Percentiles rank a stretch among this genome's conserved stretches.
Conservation (phyloP, 2,113 vertebrate genomes). For the Trichechus manatus region DNA sequence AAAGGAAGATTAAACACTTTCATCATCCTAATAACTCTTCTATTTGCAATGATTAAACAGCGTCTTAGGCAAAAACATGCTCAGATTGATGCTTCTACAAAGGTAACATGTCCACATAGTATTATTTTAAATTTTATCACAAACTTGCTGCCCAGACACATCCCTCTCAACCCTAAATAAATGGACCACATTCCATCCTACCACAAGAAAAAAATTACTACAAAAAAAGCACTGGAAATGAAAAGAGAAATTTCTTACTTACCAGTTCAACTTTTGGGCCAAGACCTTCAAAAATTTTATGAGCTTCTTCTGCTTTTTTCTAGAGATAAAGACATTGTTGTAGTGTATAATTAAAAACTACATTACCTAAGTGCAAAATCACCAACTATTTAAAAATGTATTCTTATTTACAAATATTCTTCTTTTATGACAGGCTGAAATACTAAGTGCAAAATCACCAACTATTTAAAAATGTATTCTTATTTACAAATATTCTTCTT, state of each 20-base stretch:
- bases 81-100: slow-evolving; percentile 13
- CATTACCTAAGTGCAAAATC: slow-evolving; percentile 38
- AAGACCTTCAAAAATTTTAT: slow-evolving; percentile 98
- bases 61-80: not conserved
- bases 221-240: not conserved
- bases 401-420: slow-evolving; percentile 50
- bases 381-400: slow-evolving; percentile 7
- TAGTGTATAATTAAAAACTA: slow-evolving; percentile 65
- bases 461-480: slow-evolving; percentile 3
- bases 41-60: not conserved
- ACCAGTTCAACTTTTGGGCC: slow-evolving; percentile 99
- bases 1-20: not conserved
- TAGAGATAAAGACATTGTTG: slow-evolving; percentile 85
- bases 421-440: slow-evolving; percentile 10
- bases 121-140: slow-evolving; percentile 31
- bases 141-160: not conserved
- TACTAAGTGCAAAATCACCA: slow-evolving; percentile 39
- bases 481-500: slow-evolving; percentile 50
- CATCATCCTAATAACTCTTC: not conserved
- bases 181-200: not conserved
- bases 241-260: slow-evolving; percentile 78
- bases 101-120: not conserved
- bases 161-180: slow-evolving; percentile 25
- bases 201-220: not conserved
- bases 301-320: slow-evolving; percentile 99